Evolutionary conservation across 2,797 vertebrate species (phyloP).

Genomic region (Lithobates sylvaticus): DNA sequence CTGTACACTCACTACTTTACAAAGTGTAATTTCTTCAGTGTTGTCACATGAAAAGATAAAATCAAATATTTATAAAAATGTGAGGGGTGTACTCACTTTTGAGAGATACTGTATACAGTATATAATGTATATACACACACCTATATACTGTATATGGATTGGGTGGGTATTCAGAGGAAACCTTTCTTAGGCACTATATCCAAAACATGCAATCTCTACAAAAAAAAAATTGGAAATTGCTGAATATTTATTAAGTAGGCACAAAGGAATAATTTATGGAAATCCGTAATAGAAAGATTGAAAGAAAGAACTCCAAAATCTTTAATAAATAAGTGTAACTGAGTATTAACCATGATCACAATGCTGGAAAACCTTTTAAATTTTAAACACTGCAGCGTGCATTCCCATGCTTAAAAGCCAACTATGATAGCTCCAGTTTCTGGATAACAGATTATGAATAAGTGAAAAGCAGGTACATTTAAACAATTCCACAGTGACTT

Average conservation of each 20-base stretch:
- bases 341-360: constrained; percentile 27
- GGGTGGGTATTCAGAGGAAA: too few relatives aligned
- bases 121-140: too few relatives aligned
- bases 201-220: too few relatives aligned
- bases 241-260: constrained; percentile 37
- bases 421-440: neutral
- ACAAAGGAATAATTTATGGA: constrained; percentile 43
- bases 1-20: too few relatives aligned
- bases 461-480: neutral
- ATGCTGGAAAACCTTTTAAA: constrained; percentile 23
- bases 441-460: neutral
- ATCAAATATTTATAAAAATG: too few relatives aligned
- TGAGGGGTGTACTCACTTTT: too few relatives aligned
- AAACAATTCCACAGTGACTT: neutral
- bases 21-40: too few relatives aligned
- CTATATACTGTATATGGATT: too few relatives aligned
- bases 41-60: too few relatives aligned
- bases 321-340: constrained; percentile 30
- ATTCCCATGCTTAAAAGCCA: constrained; percentile 11
- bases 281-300: constrained; percentile 22
- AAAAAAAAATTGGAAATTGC: neutral
- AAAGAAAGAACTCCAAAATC: constrained; percentile 9
- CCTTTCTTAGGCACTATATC: too few relatives aligned
- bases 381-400: constrained; percentile 12
- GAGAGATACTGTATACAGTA: too few relatives aligned